These are phyloP conservation scores for Lithosia quadra DNA, from an alignment of 2,888 invertebrate genomes.

Conservation along the genomic window DNA sequence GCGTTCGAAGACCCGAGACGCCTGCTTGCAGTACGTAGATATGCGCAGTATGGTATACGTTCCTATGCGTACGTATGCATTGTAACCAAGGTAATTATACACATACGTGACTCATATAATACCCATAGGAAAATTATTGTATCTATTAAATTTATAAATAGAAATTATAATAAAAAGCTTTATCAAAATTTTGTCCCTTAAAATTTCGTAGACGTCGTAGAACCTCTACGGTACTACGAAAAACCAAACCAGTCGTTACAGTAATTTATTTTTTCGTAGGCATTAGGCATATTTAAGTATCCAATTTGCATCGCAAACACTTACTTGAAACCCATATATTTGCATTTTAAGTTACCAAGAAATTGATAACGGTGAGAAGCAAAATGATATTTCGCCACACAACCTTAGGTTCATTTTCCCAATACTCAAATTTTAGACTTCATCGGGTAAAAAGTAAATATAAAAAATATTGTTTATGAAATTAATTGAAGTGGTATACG, in stretches of 20 bases:
- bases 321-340: conserved; percentile 45
- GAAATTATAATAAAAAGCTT: neutral
- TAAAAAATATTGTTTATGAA: conserved; percentile 7
- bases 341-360: conserved; percentile 46
- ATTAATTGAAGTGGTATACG: conserved; percentile 7
- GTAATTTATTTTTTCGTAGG: conserved; percentile 32
- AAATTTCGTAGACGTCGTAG: conserved; percentile 18
- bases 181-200: conserved; percentile 7
- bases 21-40: no score
- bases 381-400: conserved; percentile 17
- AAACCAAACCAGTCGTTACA: conserved; percentile 25
- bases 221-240: conserved; percentile 37
- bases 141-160: neutral
- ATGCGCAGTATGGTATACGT: no score
- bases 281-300: conserved; percentile 40
- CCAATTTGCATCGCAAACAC: conserved; percentile 54
- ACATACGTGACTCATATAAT: no score
- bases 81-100: no score
- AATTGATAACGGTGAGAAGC: conserved; percentile 44
- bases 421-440: conserved; percentile 13
- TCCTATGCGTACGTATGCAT: no score
- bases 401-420: conserved; percentile 8
- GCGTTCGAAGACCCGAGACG: no score
- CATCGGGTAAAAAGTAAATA: conserved; percentile 2
- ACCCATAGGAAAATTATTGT: no score